Evolutionary conservation across 1,140 invertebrate genomes (phyloP).

Genomic region (Dendroctonus ponderosae): DNA sequence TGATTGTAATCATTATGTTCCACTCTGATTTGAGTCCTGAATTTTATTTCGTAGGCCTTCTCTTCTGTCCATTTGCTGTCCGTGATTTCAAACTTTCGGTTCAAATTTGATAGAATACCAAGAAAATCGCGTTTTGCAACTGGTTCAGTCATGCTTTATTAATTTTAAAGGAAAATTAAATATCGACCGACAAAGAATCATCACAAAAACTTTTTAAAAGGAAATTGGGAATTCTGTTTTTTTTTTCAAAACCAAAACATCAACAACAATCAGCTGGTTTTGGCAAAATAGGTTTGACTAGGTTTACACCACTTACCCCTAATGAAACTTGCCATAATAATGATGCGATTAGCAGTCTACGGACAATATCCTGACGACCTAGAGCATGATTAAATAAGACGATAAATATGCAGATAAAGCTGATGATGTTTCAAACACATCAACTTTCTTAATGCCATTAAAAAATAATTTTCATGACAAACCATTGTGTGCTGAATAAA

Average conservation of each 20-base stretch:
- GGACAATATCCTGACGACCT: too few species aligned
- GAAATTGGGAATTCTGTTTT: background rate
- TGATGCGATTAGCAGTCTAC: too few species aligned
- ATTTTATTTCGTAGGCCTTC: conserved; percentile 47
- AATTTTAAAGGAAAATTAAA: conserved; percentile 29
- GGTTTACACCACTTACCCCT: too few species aligned
- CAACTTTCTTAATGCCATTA: too few species aligned
- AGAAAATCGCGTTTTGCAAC: conserved; percentile 33
- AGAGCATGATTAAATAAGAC: too few species aligned
- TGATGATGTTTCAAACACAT: too few species aligned
- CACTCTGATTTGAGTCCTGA: conserved; percentile 45
- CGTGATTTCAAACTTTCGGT: conserved; percentile 48
- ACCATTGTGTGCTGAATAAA: too few species aligned
- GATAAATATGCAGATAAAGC: too few species aligned
- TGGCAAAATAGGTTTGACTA: background rate
- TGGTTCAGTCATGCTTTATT: conserved; percentile 43
- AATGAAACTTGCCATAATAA: too few species aligned
- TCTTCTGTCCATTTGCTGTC: conserved; percentile 46
- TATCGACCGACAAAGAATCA: conserved; percentile 33
- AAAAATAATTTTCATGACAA: too few species aligned
- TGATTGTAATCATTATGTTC: conserved; percentile 47
- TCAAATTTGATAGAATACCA: conserved; percentile 40
- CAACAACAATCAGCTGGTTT: background rate
- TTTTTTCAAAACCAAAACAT: background rate
- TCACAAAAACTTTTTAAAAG: background rate